Percentiles rank a stretch among this genome's conserved stretches.
phyloP scores from a whole-genome alignment of 2,888 invertebrate genomes.

The Parelbella ahira region DNA sequence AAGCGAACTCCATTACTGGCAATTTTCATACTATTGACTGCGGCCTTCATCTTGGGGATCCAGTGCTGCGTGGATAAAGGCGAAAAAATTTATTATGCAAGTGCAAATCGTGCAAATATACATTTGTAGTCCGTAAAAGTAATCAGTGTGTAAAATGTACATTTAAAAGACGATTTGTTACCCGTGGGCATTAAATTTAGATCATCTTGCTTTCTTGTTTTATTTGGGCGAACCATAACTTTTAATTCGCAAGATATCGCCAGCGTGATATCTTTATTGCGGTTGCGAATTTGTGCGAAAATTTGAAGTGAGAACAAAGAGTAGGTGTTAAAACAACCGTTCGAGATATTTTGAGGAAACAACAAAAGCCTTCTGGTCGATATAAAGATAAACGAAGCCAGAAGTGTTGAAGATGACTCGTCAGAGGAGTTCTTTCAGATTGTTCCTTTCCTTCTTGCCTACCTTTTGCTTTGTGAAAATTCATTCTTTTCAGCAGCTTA shows the following conservation, averaged over 20 bases:
- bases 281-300: neutral
- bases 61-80: conserved; percentile 13
- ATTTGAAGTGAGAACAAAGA: conserved; percentile 48
- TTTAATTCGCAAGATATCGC: no score
- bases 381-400: conserved; percentile 51
- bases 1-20: conserved; percentile 54
- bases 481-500: conserved; percentile 55
- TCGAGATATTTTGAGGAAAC: conserved; percentile 44
- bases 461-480: conserved; percentile 52
- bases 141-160: no score
- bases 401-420: conserved; percentile 49
- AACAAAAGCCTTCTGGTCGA: conserved; percentile 54
- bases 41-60: conserved; percentile 47
- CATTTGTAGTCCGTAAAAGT: no score
- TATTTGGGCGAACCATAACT: no score
- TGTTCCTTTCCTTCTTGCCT: conserved; percentile 51
- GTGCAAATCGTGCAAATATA: no score
- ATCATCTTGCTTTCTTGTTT: neutral
- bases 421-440: conserved; percentile 53
- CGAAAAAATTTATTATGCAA: no score
- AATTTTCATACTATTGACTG: conserved; percentile 52
- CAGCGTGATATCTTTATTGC: conserved; percentile 7
- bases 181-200: neutral
- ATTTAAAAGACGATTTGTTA: no score
- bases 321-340: conserved; percentile 52